A percentile compares a stretch with the other conserved stretches of the same genome.
phyloP scores from a whole-genome alignment of 2,113 vertebrate species.

The Formicarius rufipectus region DNA sequence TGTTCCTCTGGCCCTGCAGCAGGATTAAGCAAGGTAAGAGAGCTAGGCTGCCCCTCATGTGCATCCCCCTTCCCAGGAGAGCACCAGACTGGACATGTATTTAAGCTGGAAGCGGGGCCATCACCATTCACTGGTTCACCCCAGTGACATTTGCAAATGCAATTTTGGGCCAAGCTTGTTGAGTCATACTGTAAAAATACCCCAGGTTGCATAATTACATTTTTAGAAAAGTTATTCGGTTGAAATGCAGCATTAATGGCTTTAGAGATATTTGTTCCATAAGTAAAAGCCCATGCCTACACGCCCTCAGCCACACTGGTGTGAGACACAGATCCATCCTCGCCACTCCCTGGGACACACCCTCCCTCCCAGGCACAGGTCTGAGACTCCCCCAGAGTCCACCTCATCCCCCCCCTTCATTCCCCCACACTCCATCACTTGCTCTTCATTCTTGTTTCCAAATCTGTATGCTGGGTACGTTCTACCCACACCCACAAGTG shows the following conservation, averaged over 20 bases:
- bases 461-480: fast-evolving
- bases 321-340: not conserved
- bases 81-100: not conserved
- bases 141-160: not conserved
- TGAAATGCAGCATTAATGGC: not conserved
- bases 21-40: not conserved
- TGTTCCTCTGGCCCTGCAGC: not conserved
- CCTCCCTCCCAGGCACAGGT: not conserved
- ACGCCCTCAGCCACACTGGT: fast-evolving
- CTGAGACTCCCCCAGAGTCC: not conserved
- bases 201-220: not conserved
- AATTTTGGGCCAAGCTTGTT: not conserved
- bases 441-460: not conserved
- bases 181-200: not conserved
- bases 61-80: not conserved
- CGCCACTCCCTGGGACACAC: not conserved
- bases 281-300: not conserved
- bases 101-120: not conserved
- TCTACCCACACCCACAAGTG: not conserved
- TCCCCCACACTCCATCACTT: not conserved
- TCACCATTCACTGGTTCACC: not conserved
- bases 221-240: not conserved
- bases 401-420: not conserved
- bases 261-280: not conserved
- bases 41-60: not conserved